Conservation (phyloP, 1,140 invertebrate genomes). For the Cheumatopsyche charites region DNA sequence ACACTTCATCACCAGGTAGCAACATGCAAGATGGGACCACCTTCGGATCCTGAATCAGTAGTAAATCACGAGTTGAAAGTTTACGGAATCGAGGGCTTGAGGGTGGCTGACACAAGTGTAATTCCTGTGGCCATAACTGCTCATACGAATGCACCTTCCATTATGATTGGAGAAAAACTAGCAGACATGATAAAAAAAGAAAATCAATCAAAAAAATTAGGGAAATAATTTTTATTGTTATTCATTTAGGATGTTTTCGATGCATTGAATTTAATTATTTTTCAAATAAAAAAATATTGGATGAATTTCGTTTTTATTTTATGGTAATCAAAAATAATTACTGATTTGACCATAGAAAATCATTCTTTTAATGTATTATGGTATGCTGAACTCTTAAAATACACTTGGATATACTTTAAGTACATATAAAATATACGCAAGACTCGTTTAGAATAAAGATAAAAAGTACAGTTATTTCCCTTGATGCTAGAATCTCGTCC, state of each 20-base stretch:
- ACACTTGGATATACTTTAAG: too few relatives aligned
- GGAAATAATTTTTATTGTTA: too few relatives aligned
- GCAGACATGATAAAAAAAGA: constrained; percentile 80
- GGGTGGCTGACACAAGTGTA: constrained; percentile 78
- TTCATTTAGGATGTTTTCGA: too few relatives aligned
- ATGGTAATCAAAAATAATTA: constrained; percentile 58
- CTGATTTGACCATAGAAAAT: constrained; percentile 62
- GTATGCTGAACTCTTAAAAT: too few relatives aligned
- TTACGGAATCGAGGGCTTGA: constrained; percentile 69
- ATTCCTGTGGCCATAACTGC: constrained; percentile 75
- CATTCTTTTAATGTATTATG: too few relatives aligned
- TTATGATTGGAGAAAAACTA: constrained; percentile 88
- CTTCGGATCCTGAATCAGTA: constrained; percentile 69
- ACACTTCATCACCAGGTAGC: constrained; percentile 74
- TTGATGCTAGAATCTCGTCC: too few relatives aligned
- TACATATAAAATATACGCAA: too few relatives aligned
- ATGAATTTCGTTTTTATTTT: too few relatives aligned
- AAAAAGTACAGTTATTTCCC: too few relatives aligned
- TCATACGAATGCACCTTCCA: constrained; percentile 75
- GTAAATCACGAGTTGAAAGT: constrained; percentile 76
- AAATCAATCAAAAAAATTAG: constrained; percentile 40
- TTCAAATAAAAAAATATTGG: too few relatives aligned
- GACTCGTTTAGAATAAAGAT: too few relatives aligned
- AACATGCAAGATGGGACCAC: constrained; percentile 79
- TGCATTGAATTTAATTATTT: too few relatives aligned